Evolutionary conservation across 2,797 vertebrate genomes (phyloP).

Genomic region (Girardinus metallicus): DNA sequence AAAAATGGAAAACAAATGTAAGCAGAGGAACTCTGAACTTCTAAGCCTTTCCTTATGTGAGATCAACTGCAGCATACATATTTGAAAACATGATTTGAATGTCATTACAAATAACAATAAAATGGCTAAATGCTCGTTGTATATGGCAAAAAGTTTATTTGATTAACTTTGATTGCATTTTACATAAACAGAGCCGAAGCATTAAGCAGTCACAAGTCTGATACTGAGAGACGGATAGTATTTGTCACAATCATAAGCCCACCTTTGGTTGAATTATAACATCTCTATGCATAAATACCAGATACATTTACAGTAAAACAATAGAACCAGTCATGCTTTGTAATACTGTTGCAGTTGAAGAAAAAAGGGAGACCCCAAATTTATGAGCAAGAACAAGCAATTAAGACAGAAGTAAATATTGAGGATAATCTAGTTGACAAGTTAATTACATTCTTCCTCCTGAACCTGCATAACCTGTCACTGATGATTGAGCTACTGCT

Average conservation of each 20-base stretch:
- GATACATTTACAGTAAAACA: not conserved
- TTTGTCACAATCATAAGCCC: not conserved
- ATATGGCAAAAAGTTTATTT: no score
- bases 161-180: not conserved
- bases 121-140: not conserved
- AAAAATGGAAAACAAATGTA: not conserved
- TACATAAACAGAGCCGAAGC: not conserved
- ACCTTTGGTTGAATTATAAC: not conserved
- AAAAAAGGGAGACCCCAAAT: not conserved
- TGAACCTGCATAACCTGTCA: conserved; percentile 9
- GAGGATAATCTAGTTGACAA: conserved; percentile 12
- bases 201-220: not conserved
- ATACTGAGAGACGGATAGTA: not conserved
- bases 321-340: not conserved
- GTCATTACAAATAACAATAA: not conserved
- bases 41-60: not conserved
- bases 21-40: not conserved
- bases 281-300: not conserved
- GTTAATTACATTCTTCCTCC: conserved; percentile 10
- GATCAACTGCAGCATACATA: not conserved
- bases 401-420: conserved; percentile 3
- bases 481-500: conserved; percentile 8
- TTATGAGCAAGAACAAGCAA: not conserved
- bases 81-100: not conserved
- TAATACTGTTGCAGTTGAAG: not conserved